Conservation (phyloP, 2,888 invertebrate species). For the Drosophila quinaria region DNA sequence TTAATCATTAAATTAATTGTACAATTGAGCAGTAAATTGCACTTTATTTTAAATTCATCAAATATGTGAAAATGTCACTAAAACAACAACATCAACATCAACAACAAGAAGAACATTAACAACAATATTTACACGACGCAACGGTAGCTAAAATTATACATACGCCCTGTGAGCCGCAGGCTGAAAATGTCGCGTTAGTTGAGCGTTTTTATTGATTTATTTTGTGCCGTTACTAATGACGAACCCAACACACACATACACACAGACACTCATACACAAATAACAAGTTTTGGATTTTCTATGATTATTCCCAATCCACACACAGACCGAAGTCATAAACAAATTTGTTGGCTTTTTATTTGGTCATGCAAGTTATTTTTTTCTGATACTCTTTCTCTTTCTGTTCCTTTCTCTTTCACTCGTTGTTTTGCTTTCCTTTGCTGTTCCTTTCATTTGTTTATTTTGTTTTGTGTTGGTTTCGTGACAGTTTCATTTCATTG, state of each 20-base stretch:
- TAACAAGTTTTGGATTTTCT: slow-evolving; percentile 47
- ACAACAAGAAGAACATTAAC: slow-evolving; percentile 36
- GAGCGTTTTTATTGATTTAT: slow-evolving; percentile 76
- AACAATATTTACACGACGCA: slow-evolving; percentile 57
- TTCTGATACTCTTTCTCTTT: background rate
- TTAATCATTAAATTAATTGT: slow-evolving; percentile 22
- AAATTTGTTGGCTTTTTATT: slow-evolving; percentile 66
- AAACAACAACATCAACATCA: slow-evolving; percentile 32
- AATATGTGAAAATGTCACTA: slow-evolving; percentile 23
- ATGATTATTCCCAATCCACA: slow-evolving; percentile 56
- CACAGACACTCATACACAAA: slow-evolving; percentile 28
- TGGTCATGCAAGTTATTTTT: slow-evolving; percentile 62
- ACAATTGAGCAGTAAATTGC: slow-evolving; percentile 30
- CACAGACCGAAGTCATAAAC: slow-evolving; percentile 65
- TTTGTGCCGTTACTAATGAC: slow-evolving; percentile 75
- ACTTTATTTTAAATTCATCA: slow-evolving; percentile 27
- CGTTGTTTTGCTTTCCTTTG: slow-evolving; percentile 3
- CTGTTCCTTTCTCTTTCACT: background rate
- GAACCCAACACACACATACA: slow-evolving; percentile 48
- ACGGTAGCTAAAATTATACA: slow-evolving; percentile 64
- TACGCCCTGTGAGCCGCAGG: slow-evolving; percentile 61
- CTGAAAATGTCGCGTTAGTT: slow-evolving; percentile 56
- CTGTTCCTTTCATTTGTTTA: slow-evolving; percentile 17
- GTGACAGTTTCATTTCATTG: slow-evolving; percentile 81
- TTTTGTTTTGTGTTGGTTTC: slow-evolving; percentile 51